Base-by-base conservation (phyloP, 2,113 vertebrate species). In the Epinephelus fuscoguttatus region DNA sequence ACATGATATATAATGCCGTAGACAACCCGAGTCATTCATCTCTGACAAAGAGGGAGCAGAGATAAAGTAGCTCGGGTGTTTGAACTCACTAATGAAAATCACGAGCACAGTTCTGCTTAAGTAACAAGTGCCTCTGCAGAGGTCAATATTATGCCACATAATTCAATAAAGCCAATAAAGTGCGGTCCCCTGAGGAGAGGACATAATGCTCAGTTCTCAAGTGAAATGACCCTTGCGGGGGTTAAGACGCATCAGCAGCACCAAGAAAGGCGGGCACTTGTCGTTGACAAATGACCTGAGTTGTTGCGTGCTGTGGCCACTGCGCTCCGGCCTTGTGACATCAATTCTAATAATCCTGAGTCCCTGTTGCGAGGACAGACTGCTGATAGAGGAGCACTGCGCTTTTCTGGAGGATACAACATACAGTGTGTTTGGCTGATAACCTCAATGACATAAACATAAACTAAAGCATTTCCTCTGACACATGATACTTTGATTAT, bases 261-360 rank as follows among this genome's bases (percentile, higher is more conserved):
- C 70, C 45, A 30, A 70, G 63, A 76, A 69, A 73, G 79, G 72
- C 59, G 6, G 9, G 25, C 55, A 80, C 83, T 83, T 6, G 56
- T 55, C 25, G 45, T 55, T 91, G 89, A 92, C 75, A 90, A 91
- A 91, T 81, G 90, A 90, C 66, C 84, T 2, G 57, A 84, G 78
- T 73, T 70, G 82, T 67, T 72, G 47, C 30, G 70, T 25, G 75
- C 70, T 64, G 72, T 75, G 82, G 78, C 78, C 85, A 75, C 61
- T 60, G 68, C 4, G 72, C 77, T 84, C 66, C 1, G 14, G 81
- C 85, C 78, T 81, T 59, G 80, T 88, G 89, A 91, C 87, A 88
- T 90, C 79, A 83, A 88, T 90, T 91, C 89, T 86, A 91, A 88
- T 88, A 91, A 89, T 89, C 78, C 80, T 4, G 11, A 74, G 72